Base-by-base conservation (phyloP, 2,888 invertebrate genomes). In the Caenorhabditis angaria region DNA sequence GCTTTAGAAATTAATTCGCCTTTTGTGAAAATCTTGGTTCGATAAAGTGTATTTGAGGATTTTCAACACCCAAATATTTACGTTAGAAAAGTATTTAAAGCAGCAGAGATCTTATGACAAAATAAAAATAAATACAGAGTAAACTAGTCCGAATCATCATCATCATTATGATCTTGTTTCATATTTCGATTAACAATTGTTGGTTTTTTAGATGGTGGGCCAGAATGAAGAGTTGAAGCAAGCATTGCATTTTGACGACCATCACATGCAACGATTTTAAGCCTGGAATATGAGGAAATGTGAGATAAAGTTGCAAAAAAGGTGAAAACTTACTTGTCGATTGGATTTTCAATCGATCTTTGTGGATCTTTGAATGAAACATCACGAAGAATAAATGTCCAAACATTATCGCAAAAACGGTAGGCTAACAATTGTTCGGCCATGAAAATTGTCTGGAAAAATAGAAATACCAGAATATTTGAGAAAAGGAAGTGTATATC, bases 391-490 rank as follows among this genome's bases (percentile, higher is more conserved):
- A 99, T 94, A 87, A 99, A 95, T 5, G 99, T 99, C 99, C 99
- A 99, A 1, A 99, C 99, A 90, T 99, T 99, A 90, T 99, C 99
- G 91, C 99, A 99, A 90, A 97, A 99, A 87, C 99, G 90, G 89
- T 93, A 91, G 5, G 73, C 69, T 10, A 69, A 18, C 14, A 73
- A 50, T 47, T 73, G 41, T 12, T 58, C 57, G n/a, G 71, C 74
- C 24, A 94, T 91, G 88, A 97, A 97, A 88, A 97, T 97, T 12
- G 97, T 99, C 97, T 99, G 99, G 3, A 41, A 41, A 41, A 5
- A 18, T n/a, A n/a, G n/a, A 2, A 99, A 97, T 55, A 35, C 14
- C 6, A 35, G 8, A 35, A 35, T 35, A 10, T 35, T 35, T n/a
- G n/a, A n/a, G n/a, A n/a, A n/a, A n/a, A n/a, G n/a, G n/a, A n/a